Evolutionary conservation across 2,888 invertebrate species (phyloP).

Genomic region (Xestobium rufovillosum): DNA sequence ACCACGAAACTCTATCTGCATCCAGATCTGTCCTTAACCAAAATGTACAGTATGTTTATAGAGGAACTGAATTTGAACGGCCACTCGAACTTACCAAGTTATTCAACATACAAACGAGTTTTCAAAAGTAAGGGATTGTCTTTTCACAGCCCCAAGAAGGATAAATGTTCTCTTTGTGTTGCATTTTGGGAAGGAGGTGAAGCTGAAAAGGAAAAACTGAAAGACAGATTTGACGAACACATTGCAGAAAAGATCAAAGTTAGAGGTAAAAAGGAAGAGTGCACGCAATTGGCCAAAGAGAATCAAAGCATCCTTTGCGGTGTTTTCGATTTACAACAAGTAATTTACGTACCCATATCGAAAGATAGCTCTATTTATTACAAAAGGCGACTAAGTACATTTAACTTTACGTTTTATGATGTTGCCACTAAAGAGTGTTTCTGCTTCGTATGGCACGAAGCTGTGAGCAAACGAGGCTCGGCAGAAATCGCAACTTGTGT

Average conservation of each 20-base stretch:
- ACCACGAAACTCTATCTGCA: too few species aligned
- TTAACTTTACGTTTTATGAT: too few species aligned
- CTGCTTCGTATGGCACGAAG: conserved; percentile 18
- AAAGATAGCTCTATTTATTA: conserved; percentile 19
- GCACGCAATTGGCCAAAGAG: neutral
- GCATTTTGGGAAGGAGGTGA: conserved; percentile 18
- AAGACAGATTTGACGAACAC: conserved; percentile 6
- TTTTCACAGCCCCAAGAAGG: conserved; percentile 9
- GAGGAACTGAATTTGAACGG: too few species aligned
- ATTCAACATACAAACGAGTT: conserved; percentile 7
- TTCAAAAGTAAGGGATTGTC: conserved; percentile 10
- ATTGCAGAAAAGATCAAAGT: conserved; percentile 9
- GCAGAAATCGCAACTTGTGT: conserved; percentile 14
- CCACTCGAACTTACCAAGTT: too few species aligned
- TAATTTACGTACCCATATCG: conserved; percentile 15
- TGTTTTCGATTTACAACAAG: conserved; percentile 12
- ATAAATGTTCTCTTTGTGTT: conserved; percentile 14
- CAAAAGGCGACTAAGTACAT: conserved; percentile 15
- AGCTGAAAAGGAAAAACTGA: conserved; percentile 14
- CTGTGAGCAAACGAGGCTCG: conserved; percentile 15
- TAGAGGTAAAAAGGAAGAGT: conserved; percentile 6
- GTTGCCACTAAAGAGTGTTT: conserved; percentile 14
- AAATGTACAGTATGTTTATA: too few species aligned
- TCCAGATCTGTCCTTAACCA: too few species aligned
- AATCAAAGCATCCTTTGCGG: conserved; percentile 6